phyloP scores from a whole-genome alignment of 2,797 vertebrate species.

The Eutrigla gurnardus region DNA sequence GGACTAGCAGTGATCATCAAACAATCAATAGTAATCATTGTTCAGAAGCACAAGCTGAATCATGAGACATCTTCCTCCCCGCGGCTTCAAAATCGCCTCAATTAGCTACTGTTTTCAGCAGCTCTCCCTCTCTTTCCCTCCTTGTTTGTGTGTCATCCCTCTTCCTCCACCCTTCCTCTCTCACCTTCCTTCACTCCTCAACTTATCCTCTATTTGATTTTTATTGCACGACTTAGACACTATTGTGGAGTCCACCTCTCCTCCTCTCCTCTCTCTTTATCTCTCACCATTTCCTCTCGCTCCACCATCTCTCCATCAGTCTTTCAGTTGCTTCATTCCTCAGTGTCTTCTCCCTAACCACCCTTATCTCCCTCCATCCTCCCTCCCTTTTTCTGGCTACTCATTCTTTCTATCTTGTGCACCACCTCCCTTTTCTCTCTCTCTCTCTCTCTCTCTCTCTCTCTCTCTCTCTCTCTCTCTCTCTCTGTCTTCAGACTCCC shows the following conservation, averaged over 20 bases:
- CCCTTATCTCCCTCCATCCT: constrained; percentile 53
- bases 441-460: constrained; percentile 6
- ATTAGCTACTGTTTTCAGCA: constrained; percentile 14
- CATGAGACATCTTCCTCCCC: constrained; percentile 54
- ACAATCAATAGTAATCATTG: constrained; percentile 48
- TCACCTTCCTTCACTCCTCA: constrained; percentile 10
- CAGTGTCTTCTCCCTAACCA: constrained; percentile 36
- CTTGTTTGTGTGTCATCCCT: constrained; percentile 27
- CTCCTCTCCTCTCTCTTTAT: constrained; percentile 27
- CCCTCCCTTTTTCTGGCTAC: constrained; percentile 47
- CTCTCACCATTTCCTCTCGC: constrained; percentile 24
- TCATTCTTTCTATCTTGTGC: constrained; percentile 35
- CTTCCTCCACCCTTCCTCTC: background rate
- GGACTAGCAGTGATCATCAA: constrained; percentile 6
- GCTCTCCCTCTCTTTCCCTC: constrained; percentile 18
- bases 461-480: constrained; percentile 14
- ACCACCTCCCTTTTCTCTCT: constrained; percentile 24
- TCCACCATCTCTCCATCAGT: constrained; percentile 33
- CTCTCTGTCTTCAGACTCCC: constrained; percentile 21
- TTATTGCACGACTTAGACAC: background rate
- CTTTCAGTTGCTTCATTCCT: constrained; percentile 39
- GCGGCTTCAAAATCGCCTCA: constrained; percentile 19
- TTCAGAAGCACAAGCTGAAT: constrained; percentile 65
- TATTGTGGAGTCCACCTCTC: background rate
- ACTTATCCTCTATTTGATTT: constrained; percentile 2